Evolutionary conservation across 2,888 invertebrate genomes (phyloP).

Genomic region (Formica aserva): DNA sequence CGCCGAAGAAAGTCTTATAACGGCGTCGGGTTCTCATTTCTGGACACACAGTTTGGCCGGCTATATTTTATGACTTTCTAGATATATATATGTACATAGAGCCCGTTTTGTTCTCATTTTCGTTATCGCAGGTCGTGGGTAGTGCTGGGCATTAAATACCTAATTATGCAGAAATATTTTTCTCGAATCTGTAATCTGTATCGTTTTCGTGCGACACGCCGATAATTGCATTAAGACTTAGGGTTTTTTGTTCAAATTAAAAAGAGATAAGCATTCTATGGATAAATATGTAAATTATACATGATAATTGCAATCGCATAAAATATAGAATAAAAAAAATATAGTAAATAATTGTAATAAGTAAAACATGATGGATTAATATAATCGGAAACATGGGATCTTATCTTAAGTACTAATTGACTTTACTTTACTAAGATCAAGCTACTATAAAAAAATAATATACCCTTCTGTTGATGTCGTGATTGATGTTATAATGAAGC

Average conservation of each 20-base stretch:
- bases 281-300: not conserved
- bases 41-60: slow-evolving; percentile 42
- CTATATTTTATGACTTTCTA: slow-evolving; percentile 45
- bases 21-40: slow-evolving; percentile 74
- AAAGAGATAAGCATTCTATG: not conserved
- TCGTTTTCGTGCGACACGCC: not conserved
- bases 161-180: slow-evolving; percentile 29
- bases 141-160: not conserved
- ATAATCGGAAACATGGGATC: not conserved
- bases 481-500: not conserved
- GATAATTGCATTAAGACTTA: not conserved
- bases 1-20: slow-evolving; percentile 77
- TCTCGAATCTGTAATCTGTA: slow-evolving; percentile 1
- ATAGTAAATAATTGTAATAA: not conserved
- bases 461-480: not conserved
- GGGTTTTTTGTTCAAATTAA: not conserved
- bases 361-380: not conserved
- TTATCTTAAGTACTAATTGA: not conserved
- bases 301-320: not conserved
- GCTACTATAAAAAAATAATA: not conserved
- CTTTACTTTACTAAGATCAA: not conserved
- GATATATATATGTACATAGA: slow-evolving; percentile 16
- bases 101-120: slow-evolving; percentile 40
- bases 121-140: slow-evolving; percentile 14
- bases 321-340: not conserved